phyloP scores from a whole-genome alignment of 2,797 vertebrate species.

The Melanotaenia nigrans region DNA sequence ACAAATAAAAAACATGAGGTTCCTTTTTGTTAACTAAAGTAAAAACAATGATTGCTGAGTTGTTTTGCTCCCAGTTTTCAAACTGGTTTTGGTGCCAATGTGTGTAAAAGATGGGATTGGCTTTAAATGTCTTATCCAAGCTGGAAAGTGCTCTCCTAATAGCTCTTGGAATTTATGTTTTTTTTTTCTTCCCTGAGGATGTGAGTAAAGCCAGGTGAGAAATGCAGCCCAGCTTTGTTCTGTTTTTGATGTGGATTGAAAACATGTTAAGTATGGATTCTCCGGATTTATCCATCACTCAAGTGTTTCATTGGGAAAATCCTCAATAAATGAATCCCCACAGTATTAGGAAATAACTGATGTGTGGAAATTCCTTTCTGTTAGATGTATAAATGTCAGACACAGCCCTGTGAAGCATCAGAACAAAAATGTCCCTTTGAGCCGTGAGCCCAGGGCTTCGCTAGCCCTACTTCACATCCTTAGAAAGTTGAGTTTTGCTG shows the following conservation, averaged over 20 bases:
- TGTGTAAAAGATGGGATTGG: neutral
- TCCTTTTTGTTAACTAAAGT: neutral
- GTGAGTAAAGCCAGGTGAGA: slow-evolving; percentile 10
- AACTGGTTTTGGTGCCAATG: neutral
- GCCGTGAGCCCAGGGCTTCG: slow-evolving; percentile 49
- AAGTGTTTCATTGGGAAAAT: slow-evolving; percentile 39
- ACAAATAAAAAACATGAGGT: neutral
- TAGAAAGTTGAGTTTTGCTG: slow-evolving; percentile 59
- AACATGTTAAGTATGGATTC: slow-evolving; percentile 50
- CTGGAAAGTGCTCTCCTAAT: neutral
- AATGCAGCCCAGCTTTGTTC: slow-evolving; percentile 1
- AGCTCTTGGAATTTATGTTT: slow-evolving; percentile 15
- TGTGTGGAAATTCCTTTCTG: slow-evolving; percentile 29
- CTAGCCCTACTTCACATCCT: slow-evolving; percentile 53
- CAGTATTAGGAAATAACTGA: slow-evolving; percentile 21
- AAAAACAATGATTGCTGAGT: neutral
- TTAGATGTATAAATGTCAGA: slow-evolving; percentile 57
- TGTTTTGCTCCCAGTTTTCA: neutral
- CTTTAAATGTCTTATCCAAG: slow-evolving; percentile 17
- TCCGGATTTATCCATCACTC: slow-evolving; percentile 41
- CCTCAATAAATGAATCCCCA: slow-evolving; percentile 20
- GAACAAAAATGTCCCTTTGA: slow-evolving; percentile 46
- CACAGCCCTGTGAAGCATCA: slow-evolving; percentile 27
- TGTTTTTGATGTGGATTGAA: slow-evolving; percentile 36
- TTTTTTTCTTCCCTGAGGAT: slow-evolving; percentile 10